Evolutionary conservation across 1,140 invertebrate species (phyloP).

Genomic region (Patella vulgata): DNA sequence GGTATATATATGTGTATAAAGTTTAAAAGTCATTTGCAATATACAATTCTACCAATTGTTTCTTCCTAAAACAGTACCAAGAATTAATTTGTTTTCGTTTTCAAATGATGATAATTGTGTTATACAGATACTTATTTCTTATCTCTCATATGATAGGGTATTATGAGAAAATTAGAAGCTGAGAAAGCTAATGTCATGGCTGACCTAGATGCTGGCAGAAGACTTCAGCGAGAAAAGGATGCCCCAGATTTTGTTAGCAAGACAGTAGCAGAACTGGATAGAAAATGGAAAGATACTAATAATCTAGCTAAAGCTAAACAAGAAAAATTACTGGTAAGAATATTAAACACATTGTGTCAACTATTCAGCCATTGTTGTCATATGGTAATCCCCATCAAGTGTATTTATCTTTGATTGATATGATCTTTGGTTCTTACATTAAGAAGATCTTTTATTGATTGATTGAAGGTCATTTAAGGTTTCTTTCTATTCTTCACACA

Average conservation of each 20-base stretch:
- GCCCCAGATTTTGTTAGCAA: constrained; percentile 86
- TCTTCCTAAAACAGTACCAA: too few species aligned
- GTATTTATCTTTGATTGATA: constrained; percentile 3
- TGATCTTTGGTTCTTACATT: not conserved
- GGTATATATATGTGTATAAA: too few species aligned
- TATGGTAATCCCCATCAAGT: not conserved
- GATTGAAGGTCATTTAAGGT: too few species aligned
- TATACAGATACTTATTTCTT: too few species aligned
- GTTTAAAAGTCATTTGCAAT: too few species aligned
- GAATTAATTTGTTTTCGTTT: too few species aligned
- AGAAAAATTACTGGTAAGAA: constrained; percentile 77
- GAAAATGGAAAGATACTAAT: constrained; percentile 88
- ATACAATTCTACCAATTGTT: too few species aligned
- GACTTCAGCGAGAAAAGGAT: constrained; percentile 84
- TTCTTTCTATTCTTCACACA: too few species aligned
- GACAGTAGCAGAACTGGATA: constrained; percentile 85
- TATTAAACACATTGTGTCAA: constrained; percentile 34
- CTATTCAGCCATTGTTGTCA: not conserved
- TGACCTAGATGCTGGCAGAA: constrained; percentile 89
- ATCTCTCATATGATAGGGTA: constrained; percentile 51
- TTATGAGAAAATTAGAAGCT: constrained; percentile 80
- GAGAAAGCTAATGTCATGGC: constrained; percentile 88
- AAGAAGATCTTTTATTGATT: too few species aligned
- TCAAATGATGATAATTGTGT: too few species aligned
- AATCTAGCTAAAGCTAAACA: constrained; percentile 84